These are phyloP conservation scores for Anoplius nigerrimus DNA, from an alignment of 2,888 invertebrate genomes.

Conservation along the genomic window DNA sequence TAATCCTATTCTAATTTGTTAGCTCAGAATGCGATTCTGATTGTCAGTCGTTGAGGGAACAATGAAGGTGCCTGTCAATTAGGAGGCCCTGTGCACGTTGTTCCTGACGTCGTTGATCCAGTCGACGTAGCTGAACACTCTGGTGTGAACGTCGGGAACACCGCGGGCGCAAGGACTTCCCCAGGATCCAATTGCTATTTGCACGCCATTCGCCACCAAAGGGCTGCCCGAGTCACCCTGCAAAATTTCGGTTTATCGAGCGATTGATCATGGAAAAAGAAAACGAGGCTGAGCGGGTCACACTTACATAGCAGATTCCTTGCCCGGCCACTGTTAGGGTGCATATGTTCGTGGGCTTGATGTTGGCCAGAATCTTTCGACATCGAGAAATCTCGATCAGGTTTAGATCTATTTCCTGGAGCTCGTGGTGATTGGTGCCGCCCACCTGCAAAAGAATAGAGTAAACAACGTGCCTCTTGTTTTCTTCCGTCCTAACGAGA, in stretches of 20 bases:
- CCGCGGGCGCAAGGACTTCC: slow-evolving; percentile 66
- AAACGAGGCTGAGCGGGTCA: background rate
- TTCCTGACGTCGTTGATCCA: slow-evolving; percentile 55
- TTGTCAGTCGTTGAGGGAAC: background rate
- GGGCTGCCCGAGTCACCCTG: slow-evolving; percentile 52
- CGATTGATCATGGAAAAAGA: background rate
- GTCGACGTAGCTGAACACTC: slow-evolving; percentile 58
- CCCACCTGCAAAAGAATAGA: slow-evolving; percentile 70
- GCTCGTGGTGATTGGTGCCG: slow-evolving; percentile 75
- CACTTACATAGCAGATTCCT: slow-evolving; percentile 77
- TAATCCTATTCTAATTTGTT: background rate
- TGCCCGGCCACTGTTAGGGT: slow-evolving; percentile 77
- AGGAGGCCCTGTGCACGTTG: background rate
- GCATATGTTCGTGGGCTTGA: slow-evolving; percentile 76
- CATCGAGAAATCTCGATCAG: slow-evolving; percentile 77
- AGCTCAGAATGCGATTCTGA: slow-evolving; percentile 1
- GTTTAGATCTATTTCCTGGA: slow-evolving; percentile 77
- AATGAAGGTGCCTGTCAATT: no score
- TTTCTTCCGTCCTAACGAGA: no score
- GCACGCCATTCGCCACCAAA: slow-evolving; percentile 35
- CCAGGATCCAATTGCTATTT: slow-evolving; percentile 67
- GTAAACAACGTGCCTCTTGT: no score
- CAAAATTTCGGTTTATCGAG: background rate
- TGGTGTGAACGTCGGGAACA: slow-evolving; percentile 66
- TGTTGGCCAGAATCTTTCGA: slow-evolving; percentile 29